These are phyloP conservation scores for Rhopilema esculentum DNA, from an alignment of 30 jellyfish, hydroid and myxozoan species.

Conservation along the genomic window DNA sequence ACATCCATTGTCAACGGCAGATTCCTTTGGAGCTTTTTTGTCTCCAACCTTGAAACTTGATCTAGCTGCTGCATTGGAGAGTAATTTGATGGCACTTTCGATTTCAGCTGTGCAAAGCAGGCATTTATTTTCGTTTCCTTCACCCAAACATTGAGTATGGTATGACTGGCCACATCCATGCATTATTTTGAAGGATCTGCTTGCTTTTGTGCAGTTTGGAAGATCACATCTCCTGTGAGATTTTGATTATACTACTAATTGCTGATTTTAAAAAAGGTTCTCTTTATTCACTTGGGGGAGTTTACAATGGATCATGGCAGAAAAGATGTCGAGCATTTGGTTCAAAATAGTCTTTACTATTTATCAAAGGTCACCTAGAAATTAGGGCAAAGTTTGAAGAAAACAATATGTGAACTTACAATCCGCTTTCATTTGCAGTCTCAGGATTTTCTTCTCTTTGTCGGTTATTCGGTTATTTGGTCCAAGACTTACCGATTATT, in stretches of 20 bases:
- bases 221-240: conserved; percentile 43
- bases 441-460: no score
- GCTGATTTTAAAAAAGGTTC: background rate
- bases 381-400: no score
- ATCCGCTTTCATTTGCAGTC: no score
- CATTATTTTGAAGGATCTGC: background rate
- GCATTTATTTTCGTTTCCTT: background rate
- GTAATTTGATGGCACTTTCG: background rate
- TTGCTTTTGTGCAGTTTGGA: background rate
- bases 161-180: conserved; percentile 27
- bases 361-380: background rate
- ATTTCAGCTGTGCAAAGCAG: conserved; percentile 9
- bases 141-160: conserved; percentile 7
- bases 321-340: background rate
- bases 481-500: no score
- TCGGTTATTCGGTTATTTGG: no score
- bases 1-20: background rate
- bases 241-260: background rate
- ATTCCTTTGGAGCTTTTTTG: background rate
- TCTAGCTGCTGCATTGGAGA: conserved; percentile 5
- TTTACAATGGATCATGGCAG: background rate
- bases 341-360: background rate
- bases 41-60: background rate
- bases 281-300: background rate
- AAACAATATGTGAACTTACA: no score